Base-by-base conservation (phyloP, 2,888 invertebrate species). In the Athalia rosae region DNA sequence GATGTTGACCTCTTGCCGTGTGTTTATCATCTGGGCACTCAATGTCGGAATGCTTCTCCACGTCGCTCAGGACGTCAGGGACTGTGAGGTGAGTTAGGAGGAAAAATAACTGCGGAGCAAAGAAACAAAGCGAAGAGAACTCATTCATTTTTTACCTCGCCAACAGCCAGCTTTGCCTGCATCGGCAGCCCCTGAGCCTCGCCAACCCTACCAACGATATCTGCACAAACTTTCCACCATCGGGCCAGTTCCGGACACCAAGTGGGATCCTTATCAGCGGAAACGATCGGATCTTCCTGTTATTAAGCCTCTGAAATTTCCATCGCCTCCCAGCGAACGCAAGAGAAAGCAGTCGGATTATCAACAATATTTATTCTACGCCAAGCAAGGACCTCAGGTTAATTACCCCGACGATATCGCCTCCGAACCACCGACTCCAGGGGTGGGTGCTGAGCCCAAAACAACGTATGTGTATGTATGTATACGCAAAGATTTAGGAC, bases 261-360 rank as follows among this genome's bases (percentile, higher is more conserved):
- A 63, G 9, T 77, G 77, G 77, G 77, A 77, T 62, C 73, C 77
- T 50, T 69, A 77, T 50, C 77, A 77, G 50, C n/a, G 77, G 6
- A 77, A 77, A 56, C 45, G 77, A 9, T 77, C 77, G 4, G 77
- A 77, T 13, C 48, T 77, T 41, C 73, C 73, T 5, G 59, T 77
- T 13, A 0, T 77, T 11, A 77, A 77, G 43, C 77, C 77, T 6
- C 62, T 77, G 4, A n/a, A 58, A 45, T 15, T 61, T 15, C 77
- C 77, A 4, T 77, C 77, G 9, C 77, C 77, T 4, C 71, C 73
- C 11, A 77, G 73, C 45, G 77, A 77, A 7, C 11, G 77, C 6
- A 77, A 77, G 8, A 73, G 77, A 11, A 77, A 77, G 43, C 71
- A 73, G 50, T 77, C 77, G 0, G 77, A 77, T 53, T 77, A 77